Evolutionary conservation across 2,113 vertebrate genomes (phyloP).

Genomic region (Nycticryphes semicollaris): DNA sequence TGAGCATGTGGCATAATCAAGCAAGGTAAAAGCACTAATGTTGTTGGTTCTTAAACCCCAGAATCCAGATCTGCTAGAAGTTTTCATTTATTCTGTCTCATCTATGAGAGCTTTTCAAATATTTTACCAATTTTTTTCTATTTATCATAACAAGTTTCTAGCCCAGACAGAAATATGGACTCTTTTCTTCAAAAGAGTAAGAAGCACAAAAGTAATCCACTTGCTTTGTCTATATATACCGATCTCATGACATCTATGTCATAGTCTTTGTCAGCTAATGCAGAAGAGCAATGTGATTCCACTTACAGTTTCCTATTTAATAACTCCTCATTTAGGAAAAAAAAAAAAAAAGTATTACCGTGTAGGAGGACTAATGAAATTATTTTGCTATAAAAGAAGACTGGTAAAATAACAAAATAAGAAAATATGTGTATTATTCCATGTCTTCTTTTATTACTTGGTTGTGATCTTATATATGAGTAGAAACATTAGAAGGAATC

Average conservation of each 20-base stretch:
- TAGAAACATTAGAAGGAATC: not conserved
- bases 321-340: not conserved
- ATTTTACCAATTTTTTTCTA: not conserved
- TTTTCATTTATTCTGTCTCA: not conserved
- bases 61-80: not conserved
- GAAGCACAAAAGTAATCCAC: not conserved
- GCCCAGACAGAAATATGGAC: not conserved
- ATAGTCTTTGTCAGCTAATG: not conserved
- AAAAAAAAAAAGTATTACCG: not conserved
- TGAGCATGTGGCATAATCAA: not conserved
- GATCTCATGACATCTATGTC: not conserved
- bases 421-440: not conserved
- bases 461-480: not conserved
- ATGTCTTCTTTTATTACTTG: not conserved
- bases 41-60: not conserved
- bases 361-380: not conserved
- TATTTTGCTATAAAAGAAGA: not conserved
- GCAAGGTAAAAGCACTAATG: not conserved
- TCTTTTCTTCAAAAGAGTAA: not conserved
- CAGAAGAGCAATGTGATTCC: not conserved
- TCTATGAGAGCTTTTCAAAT: not conserved
- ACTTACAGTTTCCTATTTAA: not conserved
- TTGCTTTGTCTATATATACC: not conserved
- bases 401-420: not conserved
- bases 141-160: not conserved